These are phyloP conservation scores for Drosophila mettleri DNA, from an alignment of 2,888 invertebrate species.

Conservation along the genomic window DNA sequence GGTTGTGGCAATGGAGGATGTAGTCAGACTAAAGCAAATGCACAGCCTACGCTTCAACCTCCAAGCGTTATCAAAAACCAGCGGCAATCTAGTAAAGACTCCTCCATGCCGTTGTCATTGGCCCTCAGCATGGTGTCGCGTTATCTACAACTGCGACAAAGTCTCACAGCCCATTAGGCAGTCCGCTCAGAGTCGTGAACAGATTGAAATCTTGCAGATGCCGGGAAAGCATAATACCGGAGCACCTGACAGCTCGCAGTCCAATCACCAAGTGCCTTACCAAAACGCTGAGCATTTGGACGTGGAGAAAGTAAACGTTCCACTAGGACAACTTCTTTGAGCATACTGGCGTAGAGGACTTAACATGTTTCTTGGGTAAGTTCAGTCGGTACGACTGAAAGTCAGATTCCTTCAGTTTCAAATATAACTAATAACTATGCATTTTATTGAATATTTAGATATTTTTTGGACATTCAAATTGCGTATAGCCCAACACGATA, in stretches of 20 bases:
- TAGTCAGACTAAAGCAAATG: not conserved
- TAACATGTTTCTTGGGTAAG: not conserved
- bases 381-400: not conserved
- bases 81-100: not conserved
- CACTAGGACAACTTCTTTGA: too few relatives aligned
- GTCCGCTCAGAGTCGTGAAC: not conserved
- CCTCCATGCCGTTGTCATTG: slow-evolving; percentile 11
- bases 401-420: too few relatives aligned
- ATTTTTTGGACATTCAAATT: not conserved
- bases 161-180: fast-evolving
- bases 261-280: not conserved
- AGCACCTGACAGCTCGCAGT: not conserved
- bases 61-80: not conserved
- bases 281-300: not conserved
- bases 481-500: not conserved
- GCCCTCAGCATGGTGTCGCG: slow-evolving; percentile 34
- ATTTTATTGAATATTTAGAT: not conserved
- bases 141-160: slow-evolving; percentile 11
- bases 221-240: not conserved
- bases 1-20: slow-evolving; percentile 24
- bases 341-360: not conserved
- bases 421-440: not conserved
- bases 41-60: not conserved
- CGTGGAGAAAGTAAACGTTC: not conserved
- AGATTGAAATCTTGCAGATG: not conserved